phyloP scores from a whole-genome alignment of 2,888 invertebrate species.

The Chesias legatella region DNA sequence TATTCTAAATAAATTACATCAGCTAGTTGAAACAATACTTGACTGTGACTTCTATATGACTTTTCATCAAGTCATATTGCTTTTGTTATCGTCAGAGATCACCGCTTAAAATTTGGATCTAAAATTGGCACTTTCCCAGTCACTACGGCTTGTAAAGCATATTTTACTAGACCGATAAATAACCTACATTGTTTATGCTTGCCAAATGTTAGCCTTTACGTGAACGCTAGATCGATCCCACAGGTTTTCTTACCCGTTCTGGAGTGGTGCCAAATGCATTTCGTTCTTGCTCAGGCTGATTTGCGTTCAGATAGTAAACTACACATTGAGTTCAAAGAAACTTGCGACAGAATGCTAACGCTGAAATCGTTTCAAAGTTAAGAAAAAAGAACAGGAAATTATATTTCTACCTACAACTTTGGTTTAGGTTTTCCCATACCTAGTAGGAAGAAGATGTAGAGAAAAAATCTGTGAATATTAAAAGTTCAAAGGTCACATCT shows the following conservation, averaged over 20 bases:
- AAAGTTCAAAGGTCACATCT: too few relatives aligned
- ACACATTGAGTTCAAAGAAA: slow-evolving; percentile 11
- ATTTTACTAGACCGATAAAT: slow-evolving; percentile 23
- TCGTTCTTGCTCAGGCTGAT: slow-evolving; percentile 23
- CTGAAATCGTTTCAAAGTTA: background rate
- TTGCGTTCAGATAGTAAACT: background rate
- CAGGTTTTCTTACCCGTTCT: slow-evolving; percentile 38
- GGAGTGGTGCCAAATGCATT: slow-evolving; percentile 41
- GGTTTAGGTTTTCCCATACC: too few relatives aligned
- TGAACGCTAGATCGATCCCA: slow-evolving; percentile 37
- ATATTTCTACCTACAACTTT: too few relatives aligned
- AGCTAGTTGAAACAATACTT: too few relatives aligned
- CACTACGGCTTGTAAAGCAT: slow-evolving; percentile 21
- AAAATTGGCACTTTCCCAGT: slow-evolving; percentile 23
- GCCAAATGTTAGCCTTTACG: slow-evolving; percentile 26
- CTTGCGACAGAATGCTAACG: background rate
- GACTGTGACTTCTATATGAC: too few relatives aligned
- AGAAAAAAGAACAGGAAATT: background rate
- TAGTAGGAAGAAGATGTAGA: too few relatives aligned
- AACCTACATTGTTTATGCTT: slow-evolving; percentile 20
- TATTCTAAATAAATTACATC: too few relatives aligned
- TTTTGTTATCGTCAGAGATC: too few relatives aligned
- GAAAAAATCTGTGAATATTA: too few relatives aligned
- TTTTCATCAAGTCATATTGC: too few relatives aligned
- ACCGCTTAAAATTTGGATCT: background rate